Conservation (phyloP, 37 sponge, comb jelly and placozoan genomes). For the Beroe forskalii region DNA sequence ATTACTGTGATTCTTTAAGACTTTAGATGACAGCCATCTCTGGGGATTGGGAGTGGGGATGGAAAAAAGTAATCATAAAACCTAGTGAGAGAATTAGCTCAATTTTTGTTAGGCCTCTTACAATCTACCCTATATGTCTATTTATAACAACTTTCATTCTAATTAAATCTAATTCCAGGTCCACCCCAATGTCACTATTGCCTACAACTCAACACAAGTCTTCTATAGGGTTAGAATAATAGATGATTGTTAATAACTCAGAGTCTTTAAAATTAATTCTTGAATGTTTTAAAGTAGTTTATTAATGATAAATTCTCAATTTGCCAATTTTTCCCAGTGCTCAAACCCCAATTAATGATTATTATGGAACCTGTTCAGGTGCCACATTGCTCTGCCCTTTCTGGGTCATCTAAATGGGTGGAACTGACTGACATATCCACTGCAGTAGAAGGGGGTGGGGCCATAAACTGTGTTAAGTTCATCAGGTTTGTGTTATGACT, state of each 20-base stretch:
- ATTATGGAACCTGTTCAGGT: conserved; percentile 24
- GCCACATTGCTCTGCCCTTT: conserved; percentile 18
- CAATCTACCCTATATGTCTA: no score
- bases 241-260: neutral
- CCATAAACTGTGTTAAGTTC: conserved; percentile 29
- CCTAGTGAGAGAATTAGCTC: no score
- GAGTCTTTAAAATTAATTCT: neutral
- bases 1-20: no score
- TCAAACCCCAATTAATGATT: no score
- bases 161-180: neutral
- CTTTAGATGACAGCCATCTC: no score
- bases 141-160: no score
- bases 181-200: neutral
- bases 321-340: no score
- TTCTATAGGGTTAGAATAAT: neutral
- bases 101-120: no score
- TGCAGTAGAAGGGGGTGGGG: neutral
- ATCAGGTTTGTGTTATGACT: neutral
- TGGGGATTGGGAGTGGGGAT: no score
- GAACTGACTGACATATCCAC: conserved; percentile 11
- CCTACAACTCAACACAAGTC: neutral
- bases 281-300: neutral
- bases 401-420: neutral
- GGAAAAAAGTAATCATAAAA: no score
- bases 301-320: neutral